Base-by-base conservation (phyloP, 64 coral and sea anemone genomes). In the Actinia equina region DNA sequence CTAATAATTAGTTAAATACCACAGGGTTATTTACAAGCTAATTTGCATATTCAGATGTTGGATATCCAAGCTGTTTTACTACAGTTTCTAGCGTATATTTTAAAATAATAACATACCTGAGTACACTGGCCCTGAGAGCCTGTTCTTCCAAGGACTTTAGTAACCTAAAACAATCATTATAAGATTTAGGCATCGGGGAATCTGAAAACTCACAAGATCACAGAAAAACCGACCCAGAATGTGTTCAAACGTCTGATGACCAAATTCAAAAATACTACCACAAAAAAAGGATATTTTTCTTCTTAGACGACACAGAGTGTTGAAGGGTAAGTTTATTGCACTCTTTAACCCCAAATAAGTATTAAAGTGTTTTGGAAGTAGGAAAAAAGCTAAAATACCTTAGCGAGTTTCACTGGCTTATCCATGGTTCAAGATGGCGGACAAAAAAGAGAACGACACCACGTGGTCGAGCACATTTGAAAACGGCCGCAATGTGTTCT, bases 41-140 rank as follows among this genome's bases (percentile, higher is more conserved):
- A 56, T 56, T 49, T 56, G 54, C 54, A 56, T 13, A 13, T 56
- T 10, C 54, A 56, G 54, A n/a, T n/a, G n/a, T n/a, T 7, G 5
- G 45, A 4, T 49, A 7, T 2, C 22, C n/a, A n/a, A 65, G 22
- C 62, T n/a, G n/a, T 0, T 23, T 65, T 19, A 3, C 4, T 65
- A 20, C 22, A 65, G 22, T 65, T 4, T 65, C 22, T 20, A 65
- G 27, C 41, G 2, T 26, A 2, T 37, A 8, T 41, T 54, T 14
- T 12, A 11, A 56, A 56, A 6, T 1, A 2, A 56, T 4, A 20
- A 65, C 26, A 46, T 83, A 98, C 96, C 93, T 99, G 97, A 27
- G 97, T 99, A 86, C 93, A 94, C 62, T 99, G 97, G 2, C 97
- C 97, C 77, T 99, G 97, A 41, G 97, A 99, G 17, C 97, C 97